Evolutionary conservation across 1,140 invertebrate species (phyloP).

Genomic region (Drosophila hydei): DNA sequence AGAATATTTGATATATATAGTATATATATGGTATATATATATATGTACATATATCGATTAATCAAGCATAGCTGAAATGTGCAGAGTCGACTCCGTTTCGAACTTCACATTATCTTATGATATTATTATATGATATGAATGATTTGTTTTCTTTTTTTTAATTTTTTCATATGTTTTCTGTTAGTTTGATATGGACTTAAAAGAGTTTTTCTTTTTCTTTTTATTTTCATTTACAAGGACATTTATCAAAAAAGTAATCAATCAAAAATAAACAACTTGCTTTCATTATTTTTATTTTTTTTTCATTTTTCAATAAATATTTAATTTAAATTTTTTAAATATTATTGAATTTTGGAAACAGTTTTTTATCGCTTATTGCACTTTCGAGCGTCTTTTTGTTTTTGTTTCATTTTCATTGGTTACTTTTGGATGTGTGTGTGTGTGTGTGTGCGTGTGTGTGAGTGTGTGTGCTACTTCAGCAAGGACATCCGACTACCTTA

Average conservation of each 20-base stretch:
- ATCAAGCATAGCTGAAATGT: constrained; percentile 32
- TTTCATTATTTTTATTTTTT: constrained; percentile 11
- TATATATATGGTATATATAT: constrained; percentile 28
- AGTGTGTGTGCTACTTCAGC: constrained; percentile 22
- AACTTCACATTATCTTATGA: constrained; percentile 18
- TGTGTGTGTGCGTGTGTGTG: constrained; percentile 13
- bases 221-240: constrained; percentile 37
- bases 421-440: constrained; percentile 6
- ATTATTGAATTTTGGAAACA: constrained; percentile 55
- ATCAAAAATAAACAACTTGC: constrained; percentile 54
- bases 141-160: constrained; percentile 20
- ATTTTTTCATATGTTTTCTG: constrained; percentile 35
- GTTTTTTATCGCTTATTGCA: constrained; percentile 70
- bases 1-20: constrained; percentile 38
- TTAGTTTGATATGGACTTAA: constrained; percentile 42
- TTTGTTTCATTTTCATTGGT: constrained; percentile 28
- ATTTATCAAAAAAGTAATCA: constrained; percentile 34
- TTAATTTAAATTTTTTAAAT: constrained; percentile 23
- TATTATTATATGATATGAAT: constrained; percentile 36
- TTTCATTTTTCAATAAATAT: constrained; percentile 50
- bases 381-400: constrained; percentile 69
- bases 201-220: constrained; percentile 8
- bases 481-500: constrained; percentile 48
- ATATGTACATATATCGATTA: constrained; percentile 38
- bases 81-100: constrained; percentile 1